Evolutionary conservation across 2,888 invertebrate species (phyloP).

Genomic region (Stenoptilia bipunctidactyla): DNA sequence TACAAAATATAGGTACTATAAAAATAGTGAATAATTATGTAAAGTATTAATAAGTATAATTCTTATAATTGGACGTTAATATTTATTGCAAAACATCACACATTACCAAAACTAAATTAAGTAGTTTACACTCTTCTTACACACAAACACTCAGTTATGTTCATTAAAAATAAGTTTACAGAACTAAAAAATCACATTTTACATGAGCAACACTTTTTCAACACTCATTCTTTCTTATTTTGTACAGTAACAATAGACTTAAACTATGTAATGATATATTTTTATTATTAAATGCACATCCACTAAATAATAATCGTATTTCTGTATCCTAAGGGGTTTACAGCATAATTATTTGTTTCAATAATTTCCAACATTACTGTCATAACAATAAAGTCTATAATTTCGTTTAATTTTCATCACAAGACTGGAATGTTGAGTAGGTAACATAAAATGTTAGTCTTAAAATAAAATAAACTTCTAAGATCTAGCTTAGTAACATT

Average conservation of each 20-base stretch:
- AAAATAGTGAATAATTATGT: too few relatives aligned
- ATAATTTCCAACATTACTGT: conserved; percentile 22
- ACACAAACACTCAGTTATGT: neutral
- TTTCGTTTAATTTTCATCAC: conserved; percentile 18
- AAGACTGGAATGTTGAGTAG: conserved; percentile 22
- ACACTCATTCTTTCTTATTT: conserved; percentile 12
- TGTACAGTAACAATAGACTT: too few relatives aligned
- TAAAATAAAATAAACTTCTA: conserved; percentile 3
- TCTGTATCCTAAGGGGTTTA: neutral
- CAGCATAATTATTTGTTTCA: conserved; percentile 12
- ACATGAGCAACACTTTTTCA: conserved; percentile 36
- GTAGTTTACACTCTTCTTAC: neutral
- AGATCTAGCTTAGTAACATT: too few relatives aligned
- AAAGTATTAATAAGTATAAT: too few relatives aligned
- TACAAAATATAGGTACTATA: neutral
- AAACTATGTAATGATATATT: conserved; percentile 42
- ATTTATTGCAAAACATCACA: too few relatives aligned
- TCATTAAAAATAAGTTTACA: neutral
- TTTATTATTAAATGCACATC: conserved; percentile 56
- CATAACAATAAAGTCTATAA: conserved; percentile 16
- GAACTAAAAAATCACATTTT: conserved; percentile 45
- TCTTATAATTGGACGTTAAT: too few relatives aligned
- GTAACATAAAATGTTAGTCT: conserved; percentile 5
- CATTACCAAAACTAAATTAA: neutral
- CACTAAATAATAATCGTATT: conserved; percentile 10